Evolutionary conservation across 2,888 invertebrate species (phyloP), one percentile per base, ranked within the genome.

Genomic region (Acholoe squamosa): DNA sequence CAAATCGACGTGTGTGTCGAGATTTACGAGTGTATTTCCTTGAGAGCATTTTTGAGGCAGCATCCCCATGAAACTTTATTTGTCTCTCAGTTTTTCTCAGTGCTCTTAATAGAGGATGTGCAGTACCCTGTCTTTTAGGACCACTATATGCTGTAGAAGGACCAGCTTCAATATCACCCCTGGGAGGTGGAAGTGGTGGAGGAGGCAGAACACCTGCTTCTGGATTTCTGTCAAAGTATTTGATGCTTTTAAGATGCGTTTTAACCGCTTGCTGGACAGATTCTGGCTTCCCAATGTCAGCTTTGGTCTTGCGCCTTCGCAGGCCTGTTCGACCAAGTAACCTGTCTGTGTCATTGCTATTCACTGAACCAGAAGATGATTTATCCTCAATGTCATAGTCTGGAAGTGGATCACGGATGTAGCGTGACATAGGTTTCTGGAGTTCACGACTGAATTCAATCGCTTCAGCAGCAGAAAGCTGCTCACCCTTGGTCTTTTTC

Each of bases 391-490:
- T 52, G 56, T 86, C 86, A 86, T 54, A 86, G n/a, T 86, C 86
- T 7, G 86, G 86, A 0, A 86, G 54, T 10, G 86, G 86, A 3
- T 86, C 54, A 28, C 22, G 54, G 19, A 86, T 86, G 56, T 31
- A 86, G 1, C 33, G 52, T 28, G 86, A 86, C 86, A 86, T 52
- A 54, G 86, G 86, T 31, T 86, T 86, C 86, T 86, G 86, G 14
- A 86, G 52, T n/a, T 86, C 54, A 0, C 86, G 86, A n/a, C 54
- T 86, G 19, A 86, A 86, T 28, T 86, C 86, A 25, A 86, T 86
- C 52, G 86, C 86, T n/a, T 86, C 86, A 25, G 86, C n/a, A 19
- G 56, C 86, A 7, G 86, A 86, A n/a, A 86, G 25, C 28, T 86
- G 86, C 56, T 86, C 86, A 19, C 31, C 31, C 22, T 86, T 86